Evolutionary conservation across 37 sponge, comb jelly and placozoan genomes (phyloP), one percentile per base, ranked within the genome.

Genomic region (Mnemiopsis leidyi): DNA sequence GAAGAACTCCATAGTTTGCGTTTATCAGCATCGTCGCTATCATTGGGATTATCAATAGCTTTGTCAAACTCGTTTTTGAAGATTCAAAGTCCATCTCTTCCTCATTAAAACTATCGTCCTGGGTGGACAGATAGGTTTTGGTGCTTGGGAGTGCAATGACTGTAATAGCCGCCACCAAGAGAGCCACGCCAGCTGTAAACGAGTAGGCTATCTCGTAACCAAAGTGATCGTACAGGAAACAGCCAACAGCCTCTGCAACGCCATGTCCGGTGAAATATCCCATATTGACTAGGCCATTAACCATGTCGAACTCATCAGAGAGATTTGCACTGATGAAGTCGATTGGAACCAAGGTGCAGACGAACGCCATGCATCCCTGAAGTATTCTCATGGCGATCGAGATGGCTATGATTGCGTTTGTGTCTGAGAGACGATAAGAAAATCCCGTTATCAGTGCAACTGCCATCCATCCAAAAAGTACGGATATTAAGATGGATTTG

Each of bases 301-400:
- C 40, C 61, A 40, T 20, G 61, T 85, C 90, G 25, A 85, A 85
- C 24, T 85, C 90, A 9, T 13, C 7, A 3, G 40, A 0, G 1
- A 85, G 24, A 25, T 85, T 85, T 16, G 90, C 90, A 26, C 39
- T 85, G 90, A 85, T 16, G 90, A 85, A 40, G 48, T 85, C 90
- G 29, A 33, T 23, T 0, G 90, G 20, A n/a, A 85, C 23, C 29
- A 85, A 5, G 39, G 90, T 16, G 25, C 21, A 0, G 2, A 61
- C 13, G 48, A 26, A 85, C 29, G 5, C 35, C 38, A 85, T 1
- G 48, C 2, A 3, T 25, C 90, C 90, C 25, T 38, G 40, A 23
- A 36, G 1, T 23, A 85, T 40, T 61, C 90, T 38, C 61, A 85
- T 28, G 21, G 7, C 23, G 0, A 26, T 29, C 3, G 90, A 85